A percentile compares a stretch with the other conserved stretches of the same genome.
These are phyloP conservation scores for Meghimatium bilineatum DNA, from an alignment of 2,888 invertebrate genomes.

Conservation along the genomic window DNA sequence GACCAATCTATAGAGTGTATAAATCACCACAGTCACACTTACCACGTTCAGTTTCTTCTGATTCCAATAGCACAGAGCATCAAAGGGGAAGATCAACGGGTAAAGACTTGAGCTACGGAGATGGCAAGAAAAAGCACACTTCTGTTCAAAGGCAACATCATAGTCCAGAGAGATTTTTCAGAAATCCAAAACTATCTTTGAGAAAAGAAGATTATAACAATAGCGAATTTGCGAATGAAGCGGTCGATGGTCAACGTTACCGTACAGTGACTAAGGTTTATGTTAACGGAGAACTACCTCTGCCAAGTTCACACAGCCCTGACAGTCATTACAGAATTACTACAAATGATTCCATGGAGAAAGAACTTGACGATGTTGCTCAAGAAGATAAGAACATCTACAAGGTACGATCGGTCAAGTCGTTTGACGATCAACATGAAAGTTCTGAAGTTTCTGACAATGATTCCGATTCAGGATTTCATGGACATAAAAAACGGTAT, in stretches of 20 bases:
- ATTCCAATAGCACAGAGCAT: not conserved
- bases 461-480: conserved; percentile 13
- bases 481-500: conserved; percentile 36
- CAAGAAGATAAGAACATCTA: not conserved
- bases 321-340: conserved; percentile 24
- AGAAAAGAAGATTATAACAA: conserved; percentile 27
- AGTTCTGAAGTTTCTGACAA: not conserved
- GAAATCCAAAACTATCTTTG: conserved; percentile 40
- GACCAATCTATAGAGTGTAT: conserved; percentile 47
- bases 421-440: not conserved
- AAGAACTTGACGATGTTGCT: not conserved
- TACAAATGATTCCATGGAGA: not conserved
- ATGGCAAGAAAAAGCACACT: conserved; percentile 7
- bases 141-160: conserved; percentile 39
- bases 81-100: not conserved
- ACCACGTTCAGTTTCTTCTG: conserved; percentile 5
- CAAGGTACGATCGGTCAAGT: not conserved
- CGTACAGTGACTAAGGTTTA: conserved; percentile 46
- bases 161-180: conserved; percentile 46
- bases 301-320: conserved; percentile 41
- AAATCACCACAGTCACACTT: conserved; percentile 40
- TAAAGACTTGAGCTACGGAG: not conserved
- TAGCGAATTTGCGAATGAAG: conserved; percentile 20
- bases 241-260: conserved; percentile 29
- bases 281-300: conserved; percentile 26